Conservation (phyloP, 2,797 vertebrate species). For the Chrysocyon brachyurus region DNA sequence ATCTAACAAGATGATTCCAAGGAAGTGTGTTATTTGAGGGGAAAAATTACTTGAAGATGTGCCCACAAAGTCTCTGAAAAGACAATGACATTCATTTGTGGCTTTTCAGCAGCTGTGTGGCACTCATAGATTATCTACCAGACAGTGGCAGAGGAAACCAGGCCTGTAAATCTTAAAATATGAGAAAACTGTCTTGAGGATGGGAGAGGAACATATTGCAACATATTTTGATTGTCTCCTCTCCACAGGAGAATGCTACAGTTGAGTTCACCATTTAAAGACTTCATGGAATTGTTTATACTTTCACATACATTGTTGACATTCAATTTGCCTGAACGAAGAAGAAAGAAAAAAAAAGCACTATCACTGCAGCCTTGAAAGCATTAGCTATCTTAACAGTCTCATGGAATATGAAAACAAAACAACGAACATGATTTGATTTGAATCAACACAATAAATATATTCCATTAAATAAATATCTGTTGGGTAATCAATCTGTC, state of each 20-base stretch:
- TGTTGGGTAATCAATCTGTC: slow-evolving; percentile 53
- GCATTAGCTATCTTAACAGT: slow-evolving; percentile 48
- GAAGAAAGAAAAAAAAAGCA: slow-evolving; percentile 14
- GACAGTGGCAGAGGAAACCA: slow-evolving; percentile 65
- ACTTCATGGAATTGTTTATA: slow-evolving; percentile 61
- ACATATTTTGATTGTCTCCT: slow-evolving; percentile 68
- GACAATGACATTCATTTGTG: slow-evolving; percentile 55
- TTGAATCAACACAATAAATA: slow-evolving; percentile 66
- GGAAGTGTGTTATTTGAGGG: not conserved
- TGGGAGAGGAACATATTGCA: not conserved
- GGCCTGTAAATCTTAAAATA: slow-evolving; percentile 65
- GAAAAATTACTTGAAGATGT: slow-evolving; percentile 67
- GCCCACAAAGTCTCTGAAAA: slow-evolving; percentile 33
- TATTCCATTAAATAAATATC: slow-evolving; percentile 65
- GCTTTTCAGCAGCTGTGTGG: slow-evolving; percentile 61
- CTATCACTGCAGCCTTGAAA: slow-evolving; percentile 27
- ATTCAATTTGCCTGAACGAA: slow-evolving; percentile 33
- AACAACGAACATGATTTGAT: slow-evolving; percentile 67
- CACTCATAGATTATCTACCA: slow-evolving; percentile 62
- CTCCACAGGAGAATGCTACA: slow-evolving; percentile 56
- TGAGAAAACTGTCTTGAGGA: slow-evolving; percentile 68
- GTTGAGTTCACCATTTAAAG: slow-evolving; percentile 60
- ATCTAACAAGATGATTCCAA: slow-evolving; percentile 43
- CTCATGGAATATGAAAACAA: slow-evolving; percentile 57
- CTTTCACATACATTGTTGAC: slow-evolving; percentile 50